Evolutionary conservation across 2,797 vertebrate species (phyloP), one percentile per base, ranked within the genome.

Genomic region (Carapus acus): DNA sequence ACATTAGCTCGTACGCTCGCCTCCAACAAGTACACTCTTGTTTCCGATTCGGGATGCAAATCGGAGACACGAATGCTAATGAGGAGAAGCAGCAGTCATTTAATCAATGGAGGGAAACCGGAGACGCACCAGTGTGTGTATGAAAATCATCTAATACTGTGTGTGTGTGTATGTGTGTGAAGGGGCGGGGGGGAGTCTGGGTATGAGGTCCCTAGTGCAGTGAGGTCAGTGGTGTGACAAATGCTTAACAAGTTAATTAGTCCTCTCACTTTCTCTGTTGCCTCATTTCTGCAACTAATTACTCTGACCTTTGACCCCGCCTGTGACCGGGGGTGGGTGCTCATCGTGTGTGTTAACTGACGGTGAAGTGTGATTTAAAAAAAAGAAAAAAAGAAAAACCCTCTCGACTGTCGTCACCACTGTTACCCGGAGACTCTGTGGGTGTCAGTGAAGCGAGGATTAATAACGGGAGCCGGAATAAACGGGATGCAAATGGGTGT

Each of bases 1-100:
- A 81, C 69, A 57, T 60, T 51, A 51, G 63, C 65, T 58, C 69
- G 69, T 77, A 58, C 31, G 40, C 23, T 59, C 49, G 51, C 38
- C 71, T 78, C 65, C 71, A 66, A 71, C 31, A 46, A 62, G 22
- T 16, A 51, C 16, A 52, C 14, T 53, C 45, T 49, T 21, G 37
- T 53, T 54, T 49, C 19, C 22, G 38, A 31, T 56, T 34, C 22
- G 49, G 33, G 40, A 68, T 43, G 42, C 50, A 55, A 62, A 62
- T 7, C 2, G 62, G 44, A 44, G 42, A 50, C 15, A 2, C 43
- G 41, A 59, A 65, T 65, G 54, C 52, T 62, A 67, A 72, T 74
- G 39, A 72, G 44, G 21, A 54, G 34, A 49, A 65, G 46, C 60
- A 67, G 33, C 29, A 65, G 38, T 52, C 38, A 40, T 65, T 75